A percentile compares a stretch with the other conserved stretches of the same genome.
Evolutionary conservation across 1,140 invertebrate genomes (phyloP).

Genomic region (Platorchestia sp.): DNA sequence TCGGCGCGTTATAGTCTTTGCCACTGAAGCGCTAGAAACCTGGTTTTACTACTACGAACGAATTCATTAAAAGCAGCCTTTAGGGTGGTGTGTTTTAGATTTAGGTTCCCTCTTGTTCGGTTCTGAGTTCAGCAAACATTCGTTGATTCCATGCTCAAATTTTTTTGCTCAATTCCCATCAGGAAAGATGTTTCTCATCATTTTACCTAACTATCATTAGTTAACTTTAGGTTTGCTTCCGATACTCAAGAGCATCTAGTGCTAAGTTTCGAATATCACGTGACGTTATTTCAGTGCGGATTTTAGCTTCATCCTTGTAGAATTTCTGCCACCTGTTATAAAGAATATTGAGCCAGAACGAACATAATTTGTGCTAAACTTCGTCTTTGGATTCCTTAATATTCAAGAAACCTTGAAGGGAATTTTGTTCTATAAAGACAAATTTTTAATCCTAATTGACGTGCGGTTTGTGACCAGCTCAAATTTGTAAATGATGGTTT

Average conservation of each 20-base stretch:
- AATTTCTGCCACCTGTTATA: neutral
- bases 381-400: neutral
- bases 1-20: too few relatives aligned
- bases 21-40: too few relatives aligned
- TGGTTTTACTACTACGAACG: too few relatives aligned
- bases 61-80: too few relatives aligned
- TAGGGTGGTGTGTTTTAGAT: too few relatives aligned
- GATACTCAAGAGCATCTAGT: neutral
- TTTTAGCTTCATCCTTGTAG: neutral
- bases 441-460: neutral
- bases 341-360: neutral
- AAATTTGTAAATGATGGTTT: neutral
- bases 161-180: too few relatives aligned
- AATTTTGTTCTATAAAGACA: neutral
- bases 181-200: too few relatives aligned
- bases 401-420: neutral
- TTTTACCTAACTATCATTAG: too few relatives aligned
- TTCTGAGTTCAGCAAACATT: too few relatives aligned
- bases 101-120: too few relatives aligned
- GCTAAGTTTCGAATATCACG: neutral
- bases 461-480: neutral
- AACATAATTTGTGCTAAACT: neutral
- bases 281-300: neutral
- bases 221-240: neutral
- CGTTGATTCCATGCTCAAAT: too few relatives aligned